Conservation (phyloP, 2,113 vertebrate genomes). For the Dolichotis patagonum region DNA sequence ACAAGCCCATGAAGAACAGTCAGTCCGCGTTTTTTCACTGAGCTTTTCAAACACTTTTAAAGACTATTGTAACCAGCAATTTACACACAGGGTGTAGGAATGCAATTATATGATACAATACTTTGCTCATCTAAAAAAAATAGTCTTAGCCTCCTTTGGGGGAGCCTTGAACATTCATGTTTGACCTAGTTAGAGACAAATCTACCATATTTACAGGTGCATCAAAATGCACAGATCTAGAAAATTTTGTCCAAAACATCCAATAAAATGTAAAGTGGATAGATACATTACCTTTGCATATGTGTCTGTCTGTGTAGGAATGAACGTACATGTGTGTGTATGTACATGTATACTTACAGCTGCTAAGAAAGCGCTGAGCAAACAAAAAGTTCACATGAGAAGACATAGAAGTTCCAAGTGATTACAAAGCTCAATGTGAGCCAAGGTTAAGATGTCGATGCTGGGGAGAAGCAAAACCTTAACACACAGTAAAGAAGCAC, state of each 20-base stretch:
- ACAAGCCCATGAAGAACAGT: not conserved
- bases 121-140: slow-evolving; percentile 38
- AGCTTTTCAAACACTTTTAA: not conserved
- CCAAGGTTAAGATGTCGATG: not conserved
- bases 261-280: not conserved
- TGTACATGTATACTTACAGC: not conserved
- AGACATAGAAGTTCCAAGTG: not conserved
- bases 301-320: not conserved
- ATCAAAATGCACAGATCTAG: not conserved
- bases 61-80: not conserved
- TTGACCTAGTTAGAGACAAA: slow-evolving; percentile 6
- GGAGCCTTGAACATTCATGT: not conserved
- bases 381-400: not conserved
- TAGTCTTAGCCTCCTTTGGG: not conserved
- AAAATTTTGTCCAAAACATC: not conserved
- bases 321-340: not conserved
- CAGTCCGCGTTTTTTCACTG: not conserved
- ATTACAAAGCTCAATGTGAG: not conserved
- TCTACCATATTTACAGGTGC: not conserved
- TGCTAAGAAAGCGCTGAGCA: not conserved
- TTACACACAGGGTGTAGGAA: not conserved
- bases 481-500: not conserved
- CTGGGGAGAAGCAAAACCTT: not conserved
- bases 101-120: not conserved
- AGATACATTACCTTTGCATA: not conserved